A percentile compares a stretch with the other conserved stretches of the same genome.
These are phyloP conservation scores for Pogonocichla stellata DNA, from an alignment of 2,113 vertebrate species.

Conservation along the genomic window DNA sequence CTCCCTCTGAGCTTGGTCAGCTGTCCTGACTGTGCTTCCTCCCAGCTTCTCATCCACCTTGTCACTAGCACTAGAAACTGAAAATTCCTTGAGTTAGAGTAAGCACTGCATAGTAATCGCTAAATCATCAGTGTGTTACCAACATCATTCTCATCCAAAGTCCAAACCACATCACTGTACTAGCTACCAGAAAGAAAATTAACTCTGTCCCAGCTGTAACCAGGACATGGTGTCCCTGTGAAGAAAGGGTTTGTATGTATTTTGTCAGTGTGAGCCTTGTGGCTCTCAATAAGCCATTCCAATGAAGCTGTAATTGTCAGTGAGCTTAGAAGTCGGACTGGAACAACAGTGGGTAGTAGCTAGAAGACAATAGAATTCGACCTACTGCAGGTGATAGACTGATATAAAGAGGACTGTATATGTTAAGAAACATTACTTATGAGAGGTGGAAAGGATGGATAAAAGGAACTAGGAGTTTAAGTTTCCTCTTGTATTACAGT, in stretches of 20 bases:
- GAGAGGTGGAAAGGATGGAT: not conserved
- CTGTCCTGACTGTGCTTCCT: not conserved
- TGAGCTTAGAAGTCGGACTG: not conserved
- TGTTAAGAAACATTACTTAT: not conserved
- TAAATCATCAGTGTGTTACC: not conserved
- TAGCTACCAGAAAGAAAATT: not conserved
- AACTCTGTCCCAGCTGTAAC: not conserved
- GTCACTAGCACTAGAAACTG: not conserved
- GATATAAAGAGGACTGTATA: not conserved
- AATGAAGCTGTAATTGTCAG: not conserved
- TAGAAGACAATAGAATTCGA: not conserved
- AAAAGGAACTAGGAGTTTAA: not conserved
- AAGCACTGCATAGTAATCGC: not conserved
- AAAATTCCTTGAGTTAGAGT: not conserved
- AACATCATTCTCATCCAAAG: not conserved
- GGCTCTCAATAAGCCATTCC: not conserved
- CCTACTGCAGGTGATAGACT: not conserved
- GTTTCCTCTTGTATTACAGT: slow-evolving; percentile 31
- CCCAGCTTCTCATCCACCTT: not conserved
- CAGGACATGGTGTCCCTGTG: not conserved
- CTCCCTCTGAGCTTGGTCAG: not conserved
- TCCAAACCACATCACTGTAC: not conserved
- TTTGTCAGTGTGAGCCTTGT: not conserved
- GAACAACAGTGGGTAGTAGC: not conserved
- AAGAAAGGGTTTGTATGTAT: not conserved